Base-by-base conservation (phyloP, 2,113 vertebrate species). In the Nyctereutes procyonoides region DNA sequence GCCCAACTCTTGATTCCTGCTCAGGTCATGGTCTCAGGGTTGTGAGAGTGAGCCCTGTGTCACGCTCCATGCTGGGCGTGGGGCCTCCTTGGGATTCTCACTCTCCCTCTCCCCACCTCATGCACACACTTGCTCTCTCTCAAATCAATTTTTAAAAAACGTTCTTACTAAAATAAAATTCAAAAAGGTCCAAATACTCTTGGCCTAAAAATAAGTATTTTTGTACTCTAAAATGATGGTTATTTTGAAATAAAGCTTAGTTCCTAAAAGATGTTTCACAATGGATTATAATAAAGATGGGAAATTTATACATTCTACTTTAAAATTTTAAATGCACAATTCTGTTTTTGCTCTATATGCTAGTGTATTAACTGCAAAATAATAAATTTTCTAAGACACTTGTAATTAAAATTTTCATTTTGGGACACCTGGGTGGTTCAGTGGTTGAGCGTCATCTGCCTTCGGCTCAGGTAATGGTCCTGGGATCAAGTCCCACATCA, bases 161-260 rank as follows among this genome's bases (percentile, higher is more conserved):
- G 43, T 43, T 43, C 43, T 43, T 43, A 43, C 43, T 43, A 43
- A 67, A 32, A n/a, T 80, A 63, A 90, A 71, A 80, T 81, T 92
- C 1, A 85, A 35, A 90, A 93, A 84, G 17, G 11, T 71, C 22
- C 35, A 76, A 51, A 28, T 35, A 90, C 9, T 80, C 4, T 55
- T 77, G 58, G 62, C 51, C 73, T 94, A 74, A 92, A 90, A 79
- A 51, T 30, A 81, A 81, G 9, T 79, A 30, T 83, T 89, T 73
- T 85, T 10, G 16, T 55, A 35, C 17, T 35, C 43, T 32, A 80
- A 91, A 90, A 30, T 82, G 67, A 62, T 86, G 19, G 65, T 69
- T 67, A 67, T 88, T 88, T 94, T 92, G 62, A 96, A 90, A 90
- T 90, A 67, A 91, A 86, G 48, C 22, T 60, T 65, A 82, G 14